phyloP scores from a whole-genome alignment of 2,797 vertebrate species.

The Ctenopoma kingsleyae region DNA sequence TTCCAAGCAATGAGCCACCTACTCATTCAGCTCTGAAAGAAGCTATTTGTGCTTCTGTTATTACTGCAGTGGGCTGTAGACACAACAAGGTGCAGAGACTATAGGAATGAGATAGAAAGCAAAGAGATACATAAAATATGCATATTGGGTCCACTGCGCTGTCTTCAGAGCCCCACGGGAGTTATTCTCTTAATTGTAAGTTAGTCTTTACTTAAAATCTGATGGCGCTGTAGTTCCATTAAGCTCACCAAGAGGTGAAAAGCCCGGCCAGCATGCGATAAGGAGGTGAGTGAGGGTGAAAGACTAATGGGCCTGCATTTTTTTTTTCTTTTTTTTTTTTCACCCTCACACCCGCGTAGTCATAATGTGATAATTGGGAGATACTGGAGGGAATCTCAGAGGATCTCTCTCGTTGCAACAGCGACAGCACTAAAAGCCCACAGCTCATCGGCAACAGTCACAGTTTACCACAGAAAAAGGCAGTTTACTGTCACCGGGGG shows the following conservation, averaged over 20 bases:
- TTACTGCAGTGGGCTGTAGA: conserved; percentile 25
- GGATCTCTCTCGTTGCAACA: conserved; percentile 83
- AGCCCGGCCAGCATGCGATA: conserved; percentile 75
- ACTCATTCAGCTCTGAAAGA: conserved; percentile 21
- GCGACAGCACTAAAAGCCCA: conserved; percentile 64
- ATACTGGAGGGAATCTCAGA: conserved; percentile 85
- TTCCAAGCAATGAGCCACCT: conserved; percentile 22
- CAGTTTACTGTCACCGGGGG: conserved; percentile 56
- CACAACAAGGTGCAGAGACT: conserved; percentile 28
- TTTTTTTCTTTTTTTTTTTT: conserved; percentile 1
- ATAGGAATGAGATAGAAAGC: conserved; percentile 43
- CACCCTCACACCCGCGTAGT: conserved; percentile 86
- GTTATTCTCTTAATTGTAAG: conserved; percentile 79
- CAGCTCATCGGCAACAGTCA: conserved; percentile 59
- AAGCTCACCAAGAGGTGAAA: conserved; percentile 75
- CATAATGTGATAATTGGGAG: conserved; percentile 90
- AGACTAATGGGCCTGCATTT: conserved; percentile 88
- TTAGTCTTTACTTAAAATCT: conserved; percentile 79
- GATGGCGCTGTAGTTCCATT: conserved; percentile 78
- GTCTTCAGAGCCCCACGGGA: conserved; percentile 67
- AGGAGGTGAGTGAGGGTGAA: conserved; percentile 84
- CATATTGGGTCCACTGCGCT: conserved; percentile 58
- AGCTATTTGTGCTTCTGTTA: conserved; percentile 28
- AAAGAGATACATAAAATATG: conserved; percentile 65
- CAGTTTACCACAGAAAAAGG: conserved; percentile 57